Conservation (phyloP, 2,888 invertebrate species). For the Atethmia centrago region DNA sequence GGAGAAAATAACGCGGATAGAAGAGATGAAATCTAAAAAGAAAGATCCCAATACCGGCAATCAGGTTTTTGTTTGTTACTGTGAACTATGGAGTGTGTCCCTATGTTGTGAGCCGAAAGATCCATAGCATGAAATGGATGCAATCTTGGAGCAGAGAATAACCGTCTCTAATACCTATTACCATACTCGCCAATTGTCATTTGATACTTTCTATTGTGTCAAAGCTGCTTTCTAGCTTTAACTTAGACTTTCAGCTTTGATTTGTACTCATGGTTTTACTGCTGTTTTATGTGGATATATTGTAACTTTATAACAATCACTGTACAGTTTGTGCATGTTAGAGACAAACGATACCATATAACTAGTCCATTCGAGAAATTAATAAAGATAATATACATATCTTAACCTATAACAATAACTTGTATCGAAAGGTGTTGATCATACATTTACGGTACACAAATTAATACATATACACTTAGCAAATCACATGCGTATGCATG, state of each 20-base stretch:
- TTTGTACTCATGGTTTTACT: conserved; percentile 59
- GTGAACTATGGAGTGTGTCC: conserved; percentile 81
- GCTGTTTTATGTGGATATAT: conserved; percentile 52
- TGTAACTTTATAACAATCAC: conserved; percentile 43
- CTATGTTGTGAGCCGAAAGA: conserved; percentile 74
- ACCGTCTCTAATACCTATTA: conserved; percentile 68
- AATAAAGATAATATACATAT: conserved; percentile 14
- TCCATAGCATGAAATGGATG: conserved; percentile 79
- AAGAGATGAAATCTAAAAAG: conserved; percentile 84
- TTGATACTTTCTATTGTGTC: conserved; percentile 60
- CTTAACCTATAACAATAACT: conserved; percentile 33
- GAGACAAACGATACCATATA: conserved; percentile 21
- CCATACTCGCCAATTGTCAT: conserved; percentile 55
- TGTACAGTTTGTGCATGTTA: conserved; percentile 59
- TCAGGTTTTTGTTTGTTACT: conserved; percentile 84
- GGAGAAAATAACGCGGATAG: conserved; percentile 86
- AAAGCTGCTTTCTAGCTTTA: conserved; percentile 66
- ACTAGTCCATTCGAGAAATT: conserved; percentile 4
- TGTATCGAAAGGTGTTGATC: conserved; percentile 1
- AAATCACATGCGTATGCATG: conserved; percentile 16
- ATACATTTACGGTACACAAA: not conserved
- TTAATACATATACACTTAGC: conserved; percentile 18
- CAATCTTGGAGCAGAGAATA: conserved; percentile 65
- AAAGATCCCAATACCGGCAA: conserved; percentile 77
- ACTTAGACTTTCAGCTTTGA: conserved; percentile 64